Base-by-base conservation (phyloP, 2,888 invertebrate species). In the Eristalis tenax region DNA sequence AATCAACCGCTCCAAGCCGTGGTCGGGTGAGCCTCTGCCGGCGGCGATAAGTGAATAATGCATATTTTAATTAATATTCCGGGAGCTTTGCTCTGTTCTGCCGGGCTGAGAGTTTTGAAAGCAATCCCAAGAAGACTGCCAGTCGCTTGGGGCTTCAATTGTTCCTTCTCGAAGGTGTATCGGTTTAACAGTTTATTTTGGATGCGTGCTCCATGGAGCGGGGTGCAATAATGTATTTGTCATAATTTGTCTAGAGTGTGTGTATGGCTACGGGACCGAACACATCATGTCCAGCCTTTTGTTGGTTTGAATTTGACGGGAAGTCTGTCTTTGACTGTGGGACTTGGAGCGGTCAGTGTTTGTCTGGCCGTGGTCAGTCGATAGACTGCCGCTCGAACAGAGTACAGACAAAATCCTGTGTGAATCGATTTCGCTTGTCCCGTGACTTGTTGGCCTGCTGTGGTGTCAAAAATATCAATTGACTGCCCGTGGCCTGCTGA, bases 51-150 rank as follows among this genome's bases (percentile, higher is more conserved):
- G 73, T 80, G 80, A 80, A 80, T 80, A 73, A 80, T 80, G 73
- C 80, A 80, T 73, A 71, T 80, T 80, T 80, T 80, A 80, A 80
- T 80, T 80, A 80, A 73, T 78, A 80, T 59, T 80, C 66, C 35
- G 23, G 59, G 59, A 23, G 23, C 59, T 26, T 26, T 28, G 59
- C 43, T 43, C 40, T 59, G 75, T 26, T 28, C 23, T 15, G 59
- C 38, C 23, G 23, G 13, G 1, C n/a, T 22, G 59, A 11, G 28
- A 28, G 50, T 50, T 32, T 32, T 50, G 50, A 18, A 18, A 50
- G 50, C 18, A 18, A 50, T n/a, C 18, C 50, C 50, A 50, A 50
- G 50, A 6, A 50, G 18, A 50, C 50, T 18, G 50, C 8, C 8
- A 8, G 18, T 50, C 18, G 50, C 50, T 18, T 18, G 50, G 50